Evolutionary conservation across 2,888 invertebrate species (phyloP), one percentile per base, ranked within the genome.

Genomic region (Limnephilus rhombicus): DNA sequence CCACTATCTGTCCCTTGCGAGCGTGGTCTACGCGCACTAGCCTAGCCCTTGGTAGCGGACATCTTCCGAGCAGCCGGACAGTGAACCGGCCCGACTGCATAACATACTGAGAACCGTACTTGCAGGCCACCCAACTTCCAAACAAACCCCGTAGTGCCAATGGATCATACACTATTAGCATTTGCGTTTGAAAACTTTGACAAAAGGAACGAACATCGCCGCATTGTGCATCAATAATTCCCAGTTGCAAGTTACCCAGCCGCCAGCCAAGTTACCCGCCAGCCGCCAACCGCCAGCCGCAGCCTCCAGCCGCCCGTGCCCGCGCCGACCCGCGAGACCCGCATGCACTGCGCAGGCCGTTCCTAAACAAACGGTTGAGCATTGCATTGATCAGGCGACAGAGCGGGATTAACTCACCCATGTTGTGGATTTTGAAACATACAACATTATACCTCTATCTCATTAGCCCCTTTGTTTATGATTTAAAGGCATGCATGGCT

Each of bases 191-290:
- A 89, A 91, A 91, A 91, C 91, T 90, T 92, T 88, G 49, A 92
- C 87, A 80, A 89, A 92, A 93, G 93, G 94, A 95, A 95, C 95
- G 95, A 95, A 95, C 95, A 95, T 95, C 95, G 95, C 95, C 95
- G 95, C 95, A 95, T 95, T 95, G 95, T 95, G 95, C 95, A 95
- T 95, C 95, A 95, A 95, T 91, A 95, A 95, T 91, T 68, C 92
- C 91, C 91, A 37, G 68, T 68, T 68, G 68, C 24, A 90, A 82
- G 85, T 81, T 45, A 82, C 34, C 91, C 81, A 87, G 87, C 87
- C 68, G 87, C 87, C 53, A 49, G 49, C 49, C 49, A 41, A 41
- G 41, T 41, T 7, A 45, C 41, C 41, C 41, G 49, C 49, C 49
- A 49, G 49, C 49, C 49, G 12, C 49, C 49, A 49, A 13, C 49